Conservation (phyloP, 2,888 invertebrate species). For the Chrysopilus asiliformis region DNA sequence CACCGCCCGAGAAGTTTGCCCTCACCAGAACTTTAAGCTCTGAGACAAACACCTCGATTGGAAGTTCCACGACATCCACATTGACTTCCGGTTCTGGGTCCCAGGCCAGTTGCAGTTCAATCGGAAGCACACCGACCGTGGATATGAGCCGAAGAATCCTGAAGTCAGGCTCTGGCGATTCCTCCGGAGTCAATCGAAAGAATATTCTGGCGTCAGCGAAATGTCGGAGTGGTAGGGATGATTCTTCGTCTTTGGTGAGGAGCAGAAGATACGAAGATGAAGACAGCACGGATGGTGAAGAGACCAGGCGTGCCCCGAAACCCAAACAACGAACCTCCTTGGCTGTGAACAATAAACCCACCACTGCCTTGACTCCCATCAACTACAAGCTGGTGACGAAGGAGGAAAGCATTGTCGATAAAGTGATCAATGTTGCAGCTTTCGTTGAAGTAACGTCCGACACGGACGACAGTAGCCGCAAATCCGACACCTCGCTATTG, state of each 20-base stretch:
- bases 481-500: constrained; percentile 31
- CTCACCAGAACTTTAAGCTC: constrained; percentile 55
- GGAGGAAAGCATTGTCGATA: constrained; percentile 31
- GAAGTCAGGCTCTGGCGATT: constrained; percentile 68
- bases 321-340: constrained; percentile 30
- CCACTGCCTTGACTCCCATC: constrained; percentile 18
- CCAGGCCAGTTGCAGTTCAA: constrained; percentile 53
- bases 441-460: constrained; percentile 35
- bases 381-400: constrained; percentile 27
- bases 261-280: constrained; percentile 46
- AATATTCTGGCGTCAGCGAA: constrained; percentile 78
- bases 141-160: constrained; percentile 53
- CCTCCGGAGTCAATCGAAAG: constrained; percentile 62
- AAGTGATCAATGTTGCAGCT: constrained; percentile 35
- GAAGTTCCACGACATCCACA: constrained; percentile 55
- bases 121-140: constrained; percentile 49
- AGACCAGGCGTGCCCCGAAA: constrained; percentile 34
- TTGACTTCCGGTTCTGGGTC: constrained; percentile 62
- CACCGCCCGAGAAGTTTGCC: constrained; percentile 43
- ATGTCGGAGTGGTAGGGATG: constrained; percentile 67
- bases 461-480: constrained; percentile 34
- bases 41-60: constrained; percentile 57
- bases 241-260: constrained; percentile 56
- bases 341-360: constrained; percentile 16
- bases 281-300: constrained; percentile 37